These are phyloP conservation scores for Cygnus buccinator DNA, from an alignment of 2,113 vertebrate species.

Conservation along the genomic window DNA sequence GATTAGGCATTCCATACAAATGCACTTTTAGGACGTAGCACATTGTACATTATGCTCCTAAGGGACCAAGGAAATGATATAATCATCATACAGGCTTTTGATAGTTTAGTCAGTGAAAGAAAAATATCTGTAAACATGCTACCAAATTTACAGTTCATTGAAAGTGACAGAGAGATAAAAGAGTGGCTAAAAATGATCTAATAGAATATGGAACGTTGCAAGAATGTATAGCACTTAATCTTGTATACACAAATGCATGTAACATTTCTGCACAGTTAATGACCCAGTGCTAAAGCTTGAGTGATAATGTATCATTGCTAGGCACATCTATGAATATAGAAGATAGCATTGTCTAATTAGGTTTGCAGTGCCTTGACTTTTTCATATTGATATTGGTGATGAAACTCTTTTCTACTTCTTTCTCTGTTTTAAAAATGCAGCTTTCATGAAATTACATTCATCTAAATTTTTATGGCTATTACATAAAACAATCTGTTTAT, in stretches of 20 bases:
- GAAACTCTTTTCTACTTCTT: neutral
- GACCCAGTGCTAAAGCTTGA: slow-evolving; percentile 15
- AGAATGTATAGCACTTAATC: slow-evolving; percentile 9
- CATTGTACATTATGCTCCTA: neutral
- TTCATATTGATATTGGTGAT: neutral
- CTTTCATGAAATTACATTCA: slow-evolving; percentile 10
- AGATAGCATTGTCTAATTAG: slow-evolving; percentile 4
- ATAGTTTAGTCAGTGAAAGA: slow-evolving; percentile 33
- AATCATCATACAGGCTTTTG: slow-evolving; percentile 3
- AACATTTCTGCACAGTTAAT: slow-evolving; percentile 41
- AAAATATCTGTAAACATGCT: slow-evolving; percentile 50
- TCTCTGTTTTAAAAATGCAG: neutral
- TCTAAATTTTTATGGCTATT: slow-evolving; percentile 1
- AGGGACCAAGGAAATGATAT: neutral
- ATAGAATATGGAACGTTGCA: neutral
- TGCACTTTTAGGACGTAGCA: neutral
- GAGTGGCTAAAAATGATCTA: neutral
- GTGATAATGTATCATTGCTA: neutral
- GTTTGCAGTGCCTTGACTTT: neutral
- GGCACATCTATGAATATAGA: neutral
- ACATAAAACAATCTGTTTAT: neutral
- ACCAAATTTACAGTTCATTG: slow-evolving; percentile 61
- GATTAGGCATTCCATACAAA: neutral
- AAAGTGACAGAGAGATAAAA: slow-evolving; percentile 50
- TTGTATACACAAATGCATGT: slow-evolving; percentile 4